Base-by-base conservation (phyloP, 2,113 vertebrate genomes). In the Cyprinodon brontotheroides region DNA sequence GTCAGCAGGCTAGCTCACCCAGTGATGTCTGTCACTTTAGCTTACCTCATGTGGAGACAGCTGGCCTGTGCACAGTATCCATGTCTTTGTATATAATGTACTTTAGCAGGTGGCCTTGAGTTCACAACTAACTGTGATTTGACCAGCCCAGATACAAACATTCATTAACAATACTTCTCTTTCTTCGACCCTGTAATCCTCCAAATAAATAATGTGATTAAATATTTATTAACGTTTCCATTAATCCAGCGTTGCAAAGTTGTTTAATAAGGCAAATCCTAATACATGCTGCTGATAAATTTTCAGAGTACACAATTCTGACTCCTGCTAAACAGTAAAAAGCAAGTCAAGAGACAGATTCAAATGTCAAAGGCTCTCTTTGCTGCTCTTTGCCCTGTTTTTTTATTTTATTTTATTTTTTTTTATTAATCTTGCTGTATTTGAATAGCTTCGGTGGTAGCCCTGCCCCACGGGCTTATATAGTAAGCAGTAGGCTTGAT, bases 141-240 rank as follows among this genome's bases (percentile, higher is more conserved):
- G 59, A 86, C 84, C 68, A 71, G 89, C 66, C 78, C 72, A 66
- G 81, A 87, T 87, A 81, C 29, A 75, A 81, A 83, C 50, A 47
- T 74, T 20, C 74, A 85, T 85, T 80, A 83, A 82, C 76, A 75
- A 78, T 63, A 41, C 74, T 71, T 72, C 80, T 80, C 72, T 50
- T 43, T 79, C 45, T 71, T 50, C 20, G 77, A 50, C 60, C 64
- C 81, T 43, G 67, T 85, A 36, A 74, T 80, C 75, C 81, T 82
- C 74, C 91, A 87, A 91, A 85, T 87, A 85, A 86, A 29, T 29
- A 29, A 29, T 29, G 29, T 29, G 29, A 29, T 29, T 29, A 29
- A 29, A 29, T 29, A 29, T 29, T 29, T 29, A 29, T 29, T 1
- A 29, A 29, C 1, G 7, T 53, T 53, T 53, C 2, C 50, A 20